These are phyloP conservation scores for Entomobrya proxima DNA, from an alignment of 2,888 invertebrate genomes.

Conservation along the genomic window DNA sequence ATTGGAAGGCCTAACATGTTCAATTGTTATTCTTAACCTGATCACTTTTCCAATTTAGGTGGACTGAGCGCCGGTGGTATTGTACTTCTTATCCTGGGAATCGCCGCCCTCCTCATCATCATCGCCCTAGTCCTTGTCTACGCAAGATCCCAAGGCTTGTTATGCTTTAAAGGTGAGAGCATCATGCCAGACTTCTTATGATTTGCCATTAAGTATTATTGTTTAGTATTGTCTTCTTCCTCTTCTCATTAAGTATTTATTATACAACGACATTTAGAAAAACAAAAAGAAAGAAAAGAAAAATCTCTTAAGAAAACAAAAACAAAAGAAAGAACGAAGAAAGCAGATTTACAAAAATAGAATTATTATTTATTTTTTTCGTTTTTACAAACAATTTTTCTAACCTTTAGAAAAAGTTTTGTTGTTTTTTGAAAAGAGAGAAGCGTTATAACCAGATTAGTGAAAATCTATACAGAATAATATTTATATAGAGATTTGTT, in stretches of 20 bases:
- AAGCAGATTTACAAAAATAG: constrained; percentile 21
- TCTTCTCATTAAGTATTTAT: neutral
- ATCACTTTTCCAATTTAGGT: constrained; percentile 46
- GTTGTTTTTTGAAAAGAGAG: neutral
- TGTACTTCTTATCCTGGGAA: constrained; percentile 74
- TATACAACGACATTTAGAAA: neutral
- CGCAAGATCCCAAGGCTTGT: constrained; percentile 75
- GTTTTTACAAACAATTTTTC: neutral
- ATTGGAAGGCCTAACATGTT: too few species aligned
- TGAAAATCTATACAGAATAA: neutral
- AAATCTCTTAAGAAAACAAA: neutral
- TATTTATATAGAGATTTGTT: neutral
- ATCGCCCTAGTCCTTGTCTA: constrained; percentile 75
- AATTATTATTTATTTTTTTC: constrained; percentile 1
- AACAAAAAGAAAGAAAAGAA: neutral
- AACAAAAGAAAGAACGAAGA: neutral
- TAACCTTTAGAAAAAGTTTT: too few species aligned
- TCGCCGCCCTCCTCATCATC: constrained; percentile 73
- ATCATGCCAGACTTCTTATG: constrained; percentile 75
- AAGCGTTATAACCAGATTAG: neutral
- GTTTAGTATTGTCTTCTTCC: constrained; percentile 29
- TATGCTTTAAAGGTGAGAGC: constrained; percentile 75
- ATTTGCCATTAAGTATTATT: constrained; percentile 67
- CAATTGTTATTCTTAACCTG: neutral
- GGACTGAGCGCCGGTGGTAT: constrained; percentile 74